Evolutionary conservation across 2,888 invertebrate genomes (phyloP).

Genomic region (Bimastos eiseni): DNA sequence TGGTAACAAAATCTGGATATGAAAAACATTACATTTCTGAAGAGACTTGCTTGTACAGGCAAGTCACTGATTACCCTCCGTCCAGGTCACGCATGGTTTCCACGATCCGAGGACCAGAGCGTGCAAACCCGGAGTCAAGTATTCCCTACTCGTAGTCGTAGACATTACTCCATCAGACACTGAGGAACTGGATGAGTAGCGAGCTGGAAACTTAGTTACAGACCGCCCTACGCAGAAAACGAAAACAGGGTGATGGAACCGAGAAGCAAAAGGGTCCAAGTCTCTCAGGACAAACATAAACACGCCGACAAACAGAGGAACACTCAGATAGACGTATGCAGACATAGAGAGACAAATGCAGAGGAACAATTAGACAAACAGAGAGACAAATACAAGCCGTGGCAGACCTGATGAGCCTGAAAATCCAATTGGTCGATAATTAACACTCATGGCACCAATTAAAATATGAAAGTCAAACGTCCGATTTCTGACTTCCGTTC

Average conservation of each 20-base stretch:
- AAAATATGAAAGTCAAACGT: not conserved
- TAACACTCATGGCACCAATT: not conserved
- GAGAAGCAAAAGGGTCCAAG: not conserved
- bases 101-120: too few species aligned
- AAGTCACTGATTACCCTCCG: too few species aligned
- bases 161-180: not conserved
- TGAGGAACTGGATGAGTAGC: not conserved
- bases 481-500: not conserved
- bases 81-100: too few species aligned
- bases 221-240: too few species aligned
- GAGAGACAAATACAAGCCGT: not conserved
- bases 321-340: too few species aligned
- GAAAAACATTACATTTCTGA: not conserved
- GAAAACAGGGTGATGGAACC: not conserved
- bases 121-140: not conserved
- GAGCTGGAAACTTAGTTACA: not conserved
- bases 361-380: not conserved
- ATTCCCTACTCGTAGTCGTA: not conserved
- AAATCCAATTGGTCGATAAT: too few species aligned
- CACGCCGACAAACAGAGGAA: not conserved
- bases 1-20: not conserved
- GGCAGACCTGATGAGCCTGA: not conserved
- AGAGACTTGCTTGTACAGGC: too few species aligned
- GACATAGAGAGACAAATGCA: not conserved
- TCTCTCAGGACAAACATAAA: not conserved